These are phyloP conservation scores for Altica lythri DNA, from an alignment of 2,888 invertebrate species.

Conservation along the genomic window DNA sequence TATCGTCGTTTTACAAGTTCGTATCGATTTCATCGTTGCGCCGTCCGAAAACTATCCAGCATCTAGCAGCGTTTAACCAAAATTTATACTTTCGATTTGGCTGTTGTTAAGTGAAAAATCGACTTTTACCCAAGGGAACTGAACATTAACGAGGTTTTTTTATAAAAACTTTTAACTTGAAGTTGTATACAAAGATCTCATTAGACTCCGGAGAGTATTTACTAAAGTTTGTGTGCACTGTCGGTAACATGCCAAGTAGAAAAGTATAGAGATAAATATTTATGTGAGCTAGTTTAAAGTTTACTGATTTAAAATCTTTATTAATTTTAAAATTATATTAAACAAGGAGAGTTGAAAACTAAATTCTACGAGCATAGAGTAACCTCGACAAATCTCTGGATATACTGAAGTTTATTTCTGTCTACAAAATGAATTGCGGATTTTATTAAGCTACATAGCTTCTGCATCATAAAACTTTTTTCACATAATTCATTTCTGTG, in stretches of 20 bases:
- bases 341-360: too few relatives aligned
- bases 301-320: too few relatives aligned
- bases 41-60: background rate
- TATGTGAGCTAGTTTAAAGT: too few relatives aligned
- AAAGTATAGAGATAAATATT: too few relatives aligned
- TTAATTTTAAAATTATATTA: too few relatives aligned
- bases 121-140: constrained; percentile 7
- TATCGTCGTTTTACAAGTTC: constrained; percentile 3
- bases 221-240: constrained; percentile 12
- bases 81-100: constrained; percentile 19
- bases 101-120: constrained; percentile 18
- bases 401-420: too few relatives aligned
- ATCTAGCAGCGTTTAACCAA: constrained; percentile 10
- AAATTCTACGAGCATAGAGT: too few relatives aligned
- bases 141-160: constrained; percentile 8
- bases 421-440: too few relatives aligned
- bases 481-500: too few relatives aligned
- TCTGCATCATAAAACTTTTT: too few relatives aligned
- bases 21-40: constrained; percentile 8
- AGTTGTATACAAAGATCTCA: constrained; percentile 17
- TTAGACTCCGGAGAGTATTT: constrained; percentile 20
- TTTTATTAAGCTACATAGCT: too few relatives aligned
- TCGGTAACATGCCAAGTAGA: constrained; percentile 3
- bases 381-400: too few relatives aligned
- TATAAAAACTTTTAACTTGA: constrained; percentile 12